A percentile compares a stretch with the other conserved stretches of the same genome.
Evolutionary conservation across 2,888 invertebrate species (phyloP).

Genomic region (Temnothorax rugatulus): DNA sequence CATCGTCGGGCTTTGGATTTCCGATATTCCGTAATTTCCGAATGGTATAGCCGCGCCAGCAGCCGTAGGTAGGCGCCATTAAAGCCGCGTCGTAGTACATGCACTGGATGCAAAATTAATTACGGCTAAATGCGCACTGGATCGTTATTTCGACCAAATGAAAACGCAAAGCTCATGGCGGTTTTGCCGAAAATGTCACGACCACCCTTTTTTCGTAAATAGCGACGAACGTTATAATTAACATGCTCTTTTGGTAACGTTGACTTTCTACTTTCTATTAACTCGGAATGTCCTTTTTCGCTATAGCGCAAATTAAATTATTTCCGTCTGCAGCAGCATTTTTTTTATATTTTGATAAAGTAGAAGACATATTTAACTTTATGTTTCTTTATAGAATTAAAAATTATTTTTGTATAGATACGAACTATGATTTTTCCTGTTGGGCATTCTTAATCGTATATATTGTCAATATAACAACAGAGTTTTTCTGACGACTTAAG

Average conservation of each 20-base stretch:
- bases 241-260: background rate
- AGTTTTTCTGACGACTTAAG: background rate
- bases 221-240: constrained; percentile 15
- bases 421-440: background rate
- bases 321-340: background rate
- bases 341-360: background rate
- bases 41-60: constrained; percentile 48
- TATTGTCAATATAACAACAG: background rate
- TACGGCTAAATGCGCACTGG: constrained; percentile 50
- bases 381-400: background rate
- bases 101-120: constrained; percentile 72
- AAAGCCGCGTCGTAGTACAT: constrained; percentile 56
- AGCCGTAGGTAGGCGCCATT: constrained; percentile 67
- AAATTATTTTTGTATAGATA: background rate
- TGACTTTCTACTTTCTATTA: constrained; percentile 20
- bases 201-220: constrained; percentile 2
- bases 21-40: constrained; percentile 76
- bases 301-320: background rate
- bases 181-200: constrained; percentile 40
- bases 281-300: background rate
- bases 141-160: constrained; percentile 47
- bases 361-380: background rate
- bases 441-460: background rate
- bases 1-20: constrained; percentile 71
- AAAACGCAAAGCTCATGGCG: constrained; percentile 37